Percentiles rank a stretch among this genome's conserved stretches.
Conservation (phyloP, 2,888 invertebrate species). For the Junonia oenone region DNA sequence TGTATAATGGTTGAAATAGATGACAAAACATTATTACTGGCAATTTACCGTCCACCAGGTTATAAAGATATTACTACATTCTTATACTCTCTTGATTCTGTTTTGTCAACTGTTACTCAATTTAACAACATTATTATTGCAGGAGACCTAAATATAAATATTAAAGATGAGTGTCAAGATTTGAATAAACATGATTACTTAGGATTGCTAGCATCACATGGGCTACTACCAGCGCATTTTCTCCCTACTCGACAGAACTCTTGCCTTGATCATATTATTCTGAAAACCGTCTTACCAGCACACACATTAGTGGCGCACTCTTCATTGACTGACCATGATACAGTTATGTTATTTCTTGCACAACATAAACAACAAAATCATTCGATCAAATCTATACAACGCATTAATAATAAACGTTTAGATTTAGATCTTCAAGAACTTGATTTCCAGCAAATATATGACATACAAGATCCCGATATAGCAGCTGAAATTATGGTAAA, state of each 20-base stretch:
- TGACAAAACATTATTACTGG: conserved; percentile 13
- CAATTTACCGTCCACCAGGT: conserved; percentile 24
- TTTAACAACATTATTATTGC: conserved; percentile 27
- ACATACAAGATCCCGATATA: background rate
- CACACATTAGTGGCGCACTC: conserved; percentile 11
- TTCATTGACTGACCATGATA: conserved; percentile 20
- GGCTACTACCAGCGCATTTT: conserved; percentile 27
- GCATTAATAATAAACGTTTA: background rate
- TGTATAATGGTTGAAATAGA: conserved; percentile 22
- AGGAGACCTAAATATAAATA: conserved; percentile 30
- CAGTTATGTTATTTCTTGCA: background rate
- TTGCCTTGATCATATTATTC: conserved; percentile 28
- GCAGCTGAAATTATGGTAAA: background rate
- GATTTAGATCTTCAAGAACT: background rate
- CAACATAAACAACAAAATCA: background rate
- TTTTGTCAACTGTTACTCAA: background rate
- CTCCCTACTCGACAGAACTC: conserved; percentile 21
- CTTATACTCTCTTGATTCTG: conserved; percentile 5
- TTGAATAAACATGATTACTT: conserved; percentile 24
- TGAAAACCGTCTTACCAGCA: conserved; percentile 23
- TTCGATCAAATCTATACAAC: background rate
- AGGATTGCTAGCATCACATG: conserved; percentile 26
- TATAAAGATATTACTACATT: conserved; percentile 13
- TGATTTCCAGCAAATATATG: background rate
- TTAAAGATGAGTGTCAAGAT: background rate